Evolutionary conservation across 2,888 invertebrate species (phyloP).

Genomic region (Axea sp.): DNA sequence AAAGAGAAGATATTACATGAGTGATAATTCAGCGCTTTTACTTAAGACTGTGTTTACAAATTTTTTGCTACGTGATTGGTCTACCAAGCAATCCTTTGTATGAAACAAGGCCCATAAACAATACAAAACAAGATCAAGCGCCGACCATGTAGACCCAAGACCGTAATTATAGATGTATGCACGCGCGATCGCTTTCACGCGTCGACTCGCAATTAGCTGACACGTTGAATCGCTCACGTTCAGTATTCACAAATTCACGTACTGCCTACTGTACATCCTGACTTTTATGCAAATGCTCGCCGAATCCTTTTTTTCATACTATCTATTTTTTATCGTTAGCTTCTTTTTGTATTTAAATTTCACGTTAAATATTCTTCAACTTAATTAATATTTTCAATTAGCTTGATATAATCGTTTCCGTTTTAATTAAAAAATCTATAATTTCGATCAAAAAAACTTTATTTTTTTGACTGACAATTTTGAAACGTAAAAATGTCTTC

Average conservation of each 20-base stretch:
- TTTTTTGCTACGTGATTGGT: constrained; percentile 12
- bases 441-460: no score
- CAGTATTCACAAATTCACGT: constrained; percentile 50
- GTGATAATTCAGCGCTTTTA: no score
- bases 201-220: constrained; percentile 62
- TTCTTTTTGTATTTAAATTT: constrained; percentile 2
- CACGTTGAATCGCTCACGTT: constrained; percentile 49
- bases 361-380: constrained; percentile 3
- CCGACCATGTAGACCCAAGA: constrained; percentile 48
- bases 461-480: no score
- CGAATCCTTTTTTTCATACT: constrained; percentile 6
- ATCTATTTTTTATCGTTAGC: not conserved
- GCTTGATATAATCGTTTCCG: constrained; percentile 13
- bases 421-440: no score
- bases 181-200: constrained; percentile 65
- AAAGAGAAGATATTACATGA: no score
- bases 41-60: constrained; percentile 31
- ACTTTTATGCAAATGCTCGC: constrained; percentile 32
- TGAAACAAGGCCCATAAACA: constrained; percentile 42
- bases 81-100: constrained; percentile 27
- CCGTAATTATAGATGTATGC: constrained; percentile 63
- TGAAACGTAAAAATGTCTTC: no score
- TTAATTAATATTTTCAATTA: constrained; percentile 54
- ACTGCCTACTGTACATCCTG: constrained; percentile 32
- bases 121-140: constrained; percentile 40